These are phyloP conservation scores for Odontamblyopus lacepedii DNA, from an alignment of 2,797 vertebrate species.

Conservation along the genomic window DNA sequence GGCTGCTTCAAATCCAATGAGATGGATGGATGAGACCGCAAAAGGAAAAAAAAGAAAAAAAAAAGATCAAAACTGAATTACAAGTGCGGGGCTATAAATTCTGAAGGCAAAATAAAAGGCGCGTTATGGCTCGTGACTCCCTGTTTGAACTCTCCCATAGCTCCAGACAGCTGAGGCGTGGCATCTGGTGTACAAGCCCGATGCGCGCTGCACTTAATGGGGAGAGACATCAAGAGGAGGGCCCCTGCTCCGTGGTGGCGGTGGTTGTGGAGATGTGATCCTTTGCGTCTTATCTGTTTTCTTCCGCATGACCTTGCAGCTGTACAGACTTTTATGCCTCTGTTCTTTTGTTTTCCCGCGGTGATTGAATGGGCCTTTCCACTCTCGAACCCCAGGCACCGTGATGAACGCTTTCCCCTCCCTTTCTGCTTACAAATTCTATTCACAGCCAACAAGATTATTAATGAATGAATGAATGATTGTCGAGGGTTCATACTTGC, in stretches of 20 bases:
- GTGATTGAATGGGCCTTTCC: slow-evolving; percentile 67
- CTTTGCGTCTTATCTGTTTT: slow-evolving; percentile 68
- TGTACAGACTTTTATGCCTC: slow-evolving; percentile 60
- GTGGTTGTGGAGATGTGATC: slow-evolving; percentile 63
- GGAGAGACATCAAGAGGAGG: slow-evolving; percentile 59
- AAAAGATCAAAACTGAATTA: slow-evolving; percentile 17
- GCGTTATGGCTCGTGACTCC: slow-evolving; percentile 9
- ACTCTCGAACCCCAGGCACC: slow-evolving; percentile 64
- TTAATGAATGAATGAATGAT: no score
- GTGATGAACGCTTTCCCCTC: slow-evolving; percentile 69
- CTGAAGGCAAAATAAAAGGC: slow-evolving; percentile 36
- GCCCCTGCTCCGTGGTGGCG: slow-evolving; percentile 25
- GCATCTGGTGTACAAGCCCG: slow-evolving; percentile 29
- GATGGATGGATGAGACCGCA: slow-evolving; percentile 1
- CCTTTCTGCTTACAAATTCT: slow-evolving; percentile 46
- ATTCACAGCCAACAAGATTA: no score
- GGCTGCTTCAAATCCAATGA: slow-evolving; percentile 7
- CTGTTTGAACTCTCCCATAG: slow-evolving; percentile 25
- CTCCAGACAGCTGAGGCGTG: slow-evolving; percentile 49
- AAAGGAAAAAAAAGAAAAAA: background rate
- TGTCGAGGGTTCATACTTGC: no score
- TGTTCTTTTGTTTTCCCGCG: slow-evolving; percentile 55
- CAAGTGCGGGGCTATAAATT: slow-evolving; percentile 16
- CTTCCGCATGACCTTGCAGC: slow-evolving; percentile 67
- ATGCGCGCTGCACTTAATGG: slow-evolving; percentile 63